Conservation (phyloP, 2,113 vertebrate species). For the Pluvianellus socialis region DNA sequence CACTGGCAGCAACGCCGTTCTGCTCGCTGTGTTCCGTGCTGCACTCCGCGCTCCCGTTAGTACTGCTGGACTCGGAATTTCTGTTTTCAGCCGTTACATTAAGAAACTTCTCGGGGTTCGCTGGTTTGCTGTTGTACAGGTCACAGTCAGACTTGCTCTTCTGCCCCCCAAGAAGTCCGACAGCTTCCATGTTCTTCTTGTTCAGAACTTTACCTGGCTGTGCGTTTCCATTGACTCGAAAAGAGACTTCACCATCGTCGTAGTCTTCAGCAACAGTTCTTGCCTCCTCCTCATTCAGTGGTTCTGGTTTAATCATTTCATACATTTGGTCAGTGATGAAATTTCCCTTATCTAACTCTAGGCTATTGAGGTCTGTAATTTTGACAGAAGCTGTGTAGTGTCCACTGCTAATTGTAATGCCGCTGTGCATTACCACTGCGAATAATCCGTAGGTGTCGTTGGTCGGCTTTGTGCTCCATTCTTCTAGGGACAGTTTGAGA, state of each 20-base stretch:
- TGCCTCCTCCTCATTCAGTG: slow-evolving; percentile 70
- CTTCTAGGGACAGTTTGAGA: slow-evolving; percentile 86
- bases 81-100: slow-evolving; percentile 53
- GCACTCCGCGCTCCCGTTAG: slow-evolving; percentile 6
- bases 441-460: slow-evolving; percentile 89
- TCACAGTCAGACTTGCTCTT: slow-evolving; percentile 87
- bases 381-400: slow-evolving; percentile 95
- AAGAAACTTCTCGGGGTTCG: slow-evolving; percentile 76
- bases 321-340: slow-evolving; percentile 63
- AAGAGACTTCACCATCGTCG: slow-evolving; percentile 85
- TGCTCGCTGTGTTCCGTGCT: background rate
- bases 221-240: slow-evolving; percentile 71
- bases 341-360: slow-evolving; percentile 73
- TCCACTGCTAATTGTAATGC: slow-evolving; percentile 95
- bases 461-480: slow-evolving; percentile 90
- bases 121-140: slow-evolving; percentile 73
- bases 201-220: slow-evolving; percentile 74
- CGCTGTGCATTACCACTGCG: slow-evolving; percentile 97
- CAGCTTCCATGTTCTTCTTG: slow-evolving; percentile 86
- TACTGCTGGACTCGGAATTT: slow-evolving; percentile 48
- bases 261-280: slow-evolving; percentile 73
- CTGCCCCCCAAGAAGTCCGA: slow-evolving; percentile 93
- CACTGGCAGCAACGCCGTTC: background rate
- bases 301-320: slow-evolving; percentile 70
- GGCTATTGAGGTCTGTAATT: slow-evolving; percentile 80